Conservation (phyloP, 2,797 vertebrate species). For the Pangasius larnaudii region DNA sequence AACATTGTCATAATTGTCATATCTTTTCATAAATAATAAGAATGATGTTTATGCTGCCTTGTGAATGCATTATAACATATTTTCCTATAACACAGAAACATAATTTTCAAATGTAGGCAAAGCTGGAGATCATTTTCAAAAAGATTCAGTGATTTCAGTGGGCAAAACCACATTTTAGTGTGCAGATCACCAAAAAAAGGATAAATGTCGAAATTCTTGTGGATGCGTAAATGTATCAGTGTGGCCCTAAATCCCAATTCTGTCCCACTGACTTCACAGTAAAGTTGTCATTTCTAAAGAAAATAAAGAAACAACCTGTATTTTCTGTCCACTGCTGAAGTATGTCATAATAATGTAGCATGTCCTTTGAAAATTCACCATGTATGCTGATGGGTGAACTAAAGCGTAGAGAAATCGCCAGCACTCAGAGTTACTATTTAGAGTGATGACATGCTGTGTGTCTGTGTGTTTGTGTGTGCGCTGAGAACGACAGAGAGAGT, state of each 20-base stretch:
- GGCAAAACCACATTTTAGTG: background rate
- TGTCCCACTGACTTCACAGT: background rate
- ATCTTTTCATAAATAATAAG: background rate
- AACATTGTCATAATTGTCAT: background rate
- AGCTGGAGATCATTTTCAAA: background rate
- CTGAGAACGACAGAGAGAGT: constrained; percentile 32
- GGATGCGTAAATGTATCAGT: background rate
- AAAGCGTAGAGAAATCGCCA: background rate
- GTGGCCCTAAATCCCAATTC: background rate
- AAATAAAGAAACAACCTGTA: background rate
- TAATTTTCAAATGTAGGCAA: background rate
- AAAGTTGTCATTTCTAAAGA: background rate
- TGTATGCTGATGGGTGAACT: constrained; percentile 18
- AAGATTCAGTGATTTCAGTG: background rate
- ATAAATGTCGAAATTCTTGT: background rate
- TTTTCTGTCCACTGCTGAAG: background rate
- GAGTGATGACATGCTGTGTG: constrained; percentile 36
- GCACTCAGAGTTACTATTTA: constrained; percentile 30
- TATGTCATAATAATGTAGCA: constrained; percentile 16
- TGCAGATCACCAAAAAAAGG: background rate
- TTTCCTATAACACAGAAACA: background rate
- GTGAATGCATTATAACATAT: background rate
- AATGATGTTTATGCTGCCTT: background rate
- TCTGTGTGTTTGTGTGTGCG: constrained; percentile 25
- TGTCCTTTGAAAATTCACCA: background rate